These are phyloP conservation scores for Bibio marci DNA, from an alignment of 2,888 invertebrate genomes.

Conservation along the genomic window DNA sequence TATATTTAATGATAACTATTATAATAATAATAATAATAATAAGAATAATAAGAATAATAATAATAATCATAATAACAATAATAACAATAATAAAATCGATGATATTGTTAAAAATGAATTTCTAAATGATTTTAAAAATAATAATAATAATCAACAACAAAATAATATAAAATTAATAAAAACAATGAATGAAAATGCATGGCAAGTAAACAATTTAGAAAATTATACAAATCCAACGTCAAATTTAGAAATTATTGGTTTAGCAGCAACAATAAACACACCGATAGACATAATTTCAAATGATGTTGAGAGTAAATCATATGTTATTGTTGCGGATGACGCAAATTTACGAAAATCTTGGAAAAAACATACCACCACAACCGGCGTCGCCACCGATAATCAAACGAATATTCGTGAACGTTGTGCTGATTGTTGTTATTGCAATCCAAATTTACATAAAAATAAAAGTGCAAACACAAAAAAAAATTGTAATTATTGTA, in stretches of 20 bases:
- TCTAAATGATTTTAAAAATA: too few relatives aligned
- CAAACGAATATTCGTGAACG: conserved; percentile 2
- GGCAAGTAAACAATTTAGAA: conserved; percentile 4
- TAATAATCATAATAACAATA: not conserved
- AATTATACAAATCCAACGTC: not conserved
- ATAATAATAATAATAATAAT: not conserved
- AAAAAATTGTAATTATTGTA: conserved; percentile 7
- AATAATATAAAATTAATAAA: too few relatives aligned
- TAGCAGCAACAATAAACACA: not conserved
- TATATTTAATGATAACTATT: not conserved
- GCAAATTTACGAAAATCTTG: not conserved
- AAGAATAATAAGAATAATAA: not conserved
- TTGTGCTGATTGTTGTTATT: conserved; percentile 11
- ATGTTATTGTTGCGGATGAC: conserved; percentile 4
- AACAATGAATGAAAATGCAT: conserved; percentile 3
- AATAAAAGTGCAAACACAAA: not conserved
- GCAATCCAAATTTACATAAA: conserved; percentile 11
- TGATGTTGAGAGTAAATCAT: conserved; percentile 6
- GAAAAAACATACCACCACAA: not conserved
- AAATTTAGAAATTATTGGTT: not conserved
- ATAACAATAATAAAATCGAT: not conserved
- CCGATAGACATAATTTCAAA: not conserved
- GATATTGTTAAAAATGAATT: not conserved
- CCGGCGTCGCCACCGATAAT: not conserved
- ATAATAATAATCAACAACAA: too few relatives aligned